Conservation (phyloP, 1,140 invertebrate species). For the Drosophila fuyamai region DNA sequence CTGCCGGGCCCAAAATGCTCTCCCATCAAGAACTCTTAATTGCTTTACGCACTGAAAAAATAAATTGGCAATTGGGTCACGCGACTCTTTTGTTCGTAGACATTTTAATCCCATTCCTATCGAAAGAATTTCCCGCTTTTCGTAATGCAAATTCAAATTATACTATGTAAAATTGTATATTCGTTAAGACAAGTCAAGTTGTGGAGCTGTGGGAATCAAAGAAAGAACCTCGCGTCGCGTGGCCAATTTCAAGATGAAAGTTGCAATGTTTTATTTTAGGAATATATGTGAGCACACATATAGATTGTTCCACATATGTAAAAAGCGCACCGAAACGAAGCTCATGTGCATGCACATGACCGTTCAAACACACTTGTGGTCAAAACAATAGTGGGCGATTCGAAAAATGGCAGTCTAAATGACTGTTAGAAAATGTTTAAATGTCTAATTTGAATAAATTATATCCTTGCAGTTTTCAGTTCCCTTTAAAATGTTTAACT, state of each 20-base stretch:
- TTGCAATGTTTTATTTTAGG: conserved; percentile 76
- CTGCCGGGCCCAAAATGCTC: no score
- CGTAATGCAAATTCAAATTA: conserved; percentile 24
- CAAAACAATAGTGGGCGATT: background rate
- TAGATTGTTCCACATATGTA: conserved; percentile 41
- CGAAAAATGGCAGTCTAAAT: background rate
- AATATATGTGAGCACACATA: conserved; percentile 42
- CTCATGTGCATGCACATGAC: conserved; percentile 1
- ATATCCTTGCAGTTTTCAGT: no score
- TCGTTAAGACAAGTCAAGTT: conserved; percentile 16
- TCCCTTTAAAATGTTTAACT: no score
- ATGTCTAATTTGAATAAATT: no score
- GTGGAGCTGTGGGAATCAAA: conserved; percentile 10
- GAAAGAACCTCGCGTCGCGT: conserved; percentile 30
- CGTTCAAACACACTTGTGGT: background rate
- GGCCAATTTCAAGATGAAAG: conserved; percentile 58
- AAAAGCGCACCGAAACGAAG: conserved; percentile 29
- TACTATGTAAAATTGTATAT: conserved; percentile 13
- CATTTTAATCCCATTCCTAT: background rate
- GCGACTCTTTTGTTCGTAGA: no score
- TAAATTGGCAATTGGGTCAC: conserved; percentile 45
- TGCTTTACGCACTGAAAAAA: conserved; percentile 15
- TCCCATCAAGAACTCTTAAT: no score
- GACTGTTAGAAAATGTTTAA: no score
- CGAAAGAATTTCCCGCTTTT: background rate